Base-by-base conservation (phyloP, 2,888 invertebrate genomes). In the Lepidocyrtoides sp. region DNA sequence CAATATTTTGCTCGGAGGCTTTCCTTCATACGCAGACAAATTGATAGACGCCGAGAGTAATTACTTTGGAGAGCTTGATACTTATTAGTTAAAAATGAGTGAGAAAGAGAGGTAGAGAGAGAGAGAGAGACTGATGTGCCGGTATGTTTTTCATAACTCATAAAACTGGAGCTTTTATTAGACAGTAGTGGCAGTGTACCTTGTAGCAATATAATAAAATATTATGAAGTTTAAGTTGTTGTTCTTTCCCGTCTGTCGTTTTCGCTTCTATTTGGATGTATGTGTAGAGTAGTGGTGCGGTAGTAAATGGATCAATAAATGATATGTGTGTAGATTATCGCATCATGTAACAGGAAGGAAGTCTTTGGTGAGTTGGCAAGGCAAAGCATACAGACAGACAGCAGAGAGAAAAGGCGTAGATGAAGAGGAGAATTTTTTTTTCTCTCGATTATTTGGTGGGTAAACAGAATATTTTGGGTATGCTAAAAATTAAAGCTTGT, bases 281-380 rank as follows among this genome's bases (percentile, higher is more conserved):
- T 41, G 72, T 72, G 44, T 44, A 41, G 75, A n/a, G n/a, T n/a
- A n/a, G n/a, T n/a, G n/a, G n/a, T n/a, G n/a, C n/a, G n/a, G n/a
- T n/a, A n/a, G n/a, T n/a, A n/a, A n/a, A 51, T 75, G 8, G 26
- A 44, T 23, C 14, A 75, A 26, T 72, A 72, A 44, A 41, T 66
- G 66, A 48, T 51, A 20, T 66, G 66, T 3, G 51, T 41, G 60
- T 63, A 66, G 79, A 75, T 66, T 69, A 82, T 54, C 69, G 36
- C 36, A 72, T 48, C 23, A 82, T 77, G 60, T 44, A 79, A 44
- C 77, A 89, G 81, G 89, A 88, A 91, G 90, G 90, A 91, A 91
- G 91, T 87, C 60, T 26, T 81, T 66, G 86, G n/a, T n/a, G n/a
- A n/a, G 79, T 79, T 36, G 79, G 54, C 32, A 57, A 20, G 36